Base-by-base conservation (phyloP, 1,140 invertebrate species). In the Nasonia giraulti region DNA sequence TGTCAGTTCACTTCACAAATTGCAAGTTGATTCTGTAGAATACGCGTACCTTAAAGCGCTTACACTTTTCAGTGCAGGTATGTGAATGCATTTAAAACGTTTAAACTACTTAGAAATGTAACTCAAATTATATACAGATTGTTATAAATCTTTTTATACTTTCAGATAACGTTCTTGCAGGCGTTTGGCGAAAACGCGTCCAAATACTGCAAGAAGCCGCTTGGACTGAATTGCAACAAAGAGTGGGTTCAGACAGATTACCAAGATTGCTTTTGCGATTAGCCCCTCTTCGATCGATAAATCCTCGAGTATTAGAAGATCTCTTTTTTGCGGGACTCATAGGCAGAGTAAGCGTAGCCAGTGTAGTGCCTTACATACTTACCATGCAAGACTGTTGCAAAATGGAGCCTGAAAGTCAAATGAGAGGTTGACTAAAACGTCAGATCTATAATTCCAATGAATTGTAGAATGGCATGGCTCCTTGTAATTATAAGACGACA, bases 281-380 rank as follows among this genome's bases (percentile, higher is more conserved):
- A 74, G 96, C 97, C 1, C 95, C 96, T 11, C 93, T 98, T 31
- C 95, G 97, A 73, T 95, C 95, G 69, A 95, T 98, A 88, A 95
- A 96, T 77, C 95, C 96, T 2, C 93, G 95, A 62, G 95, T 98
- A 62, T 94, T 99, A 88, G 98, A 99, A 92, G 98, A 99, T 90
- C 94, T 99, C 50, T 99, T 99, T 93, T 98, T 98, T 91, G 96
- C 97, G 17, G 97, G 97, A 27, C 95, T 99, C 55, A 96, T 98
- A 62, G 98, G 98, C n/a, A 97, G 96, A 90, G 96, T 98, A 84
- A 97, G 97, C 93, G 98, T 99, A 83, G 97, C 98, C 91, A 97
- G 96, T 90, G 96, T 98, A 86, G 97, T 99, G 91, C 98, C 98
- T 82, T 98, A 97, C 90, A 96, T 99, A 89, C 94, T 99, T 83